These are phyloP conservation scores for Paramisgurnus dabryanus DNA, from an alignment of 2,113 vertebrate genomes.

Conservation along the genomic window DNA sequence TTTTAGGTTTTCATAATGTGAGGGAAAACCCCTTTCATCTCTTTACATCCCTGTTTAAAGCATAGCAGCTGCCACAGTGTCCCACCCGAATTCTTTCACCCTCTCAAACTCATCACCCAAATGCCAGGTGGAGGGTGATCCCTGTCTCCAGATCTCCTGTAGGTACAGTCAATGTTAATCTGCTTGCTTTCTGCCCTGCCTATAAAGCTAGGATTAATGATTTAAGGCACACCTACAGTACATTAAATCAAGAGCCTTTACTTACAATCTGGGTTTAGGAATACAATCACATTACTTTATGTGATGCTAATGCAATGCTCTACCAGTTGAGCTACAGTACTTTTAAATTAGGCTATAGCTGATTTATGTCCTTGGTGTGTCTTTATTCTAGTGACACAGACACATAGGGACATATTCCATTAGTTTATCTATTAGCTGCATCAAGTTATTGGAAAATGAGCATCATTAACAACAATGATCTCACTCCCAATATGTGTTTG, in stretches of 20 bases:
- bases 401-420: constrained; percentile 56
- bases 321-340: too few species aligned
- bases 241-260: too few species aligned
- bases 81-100: constrained; percentile 29
- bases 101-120: background rate
- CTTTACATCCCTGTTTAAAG: constrained; percentile 14
- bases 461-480: constrained; percentile 71
- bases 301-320: too few species aligned
- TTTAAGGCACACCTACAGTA: background rate
- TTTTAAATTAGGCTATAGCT: background rate
- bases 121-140: constrained; percentile 18
- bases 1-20: constrained; percentile 19
- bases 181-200: constrained; percentile 20
- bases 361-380: background rate
- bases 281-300: too few species aligned
- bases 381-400: background rate
- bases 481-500: constrained; percentile 65
- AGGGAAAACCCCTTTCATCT: constrained; percentile 24
- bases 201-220: constrained; percentile 33
- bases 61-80: constrained; percentile 33
- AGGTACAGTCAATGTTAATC: constrained; percentile 17
- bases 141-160: constrained; percentile 2
- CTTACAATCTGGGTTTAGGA: background rate
- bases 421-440: constrained; percentile 25
- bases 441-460: constrained; percentile 66